These are phyloP conservation scores for Drosophila phalerata DNA, from an alignment of 2,888 invertebrate species.

Conservation along the genomic window DNA sequence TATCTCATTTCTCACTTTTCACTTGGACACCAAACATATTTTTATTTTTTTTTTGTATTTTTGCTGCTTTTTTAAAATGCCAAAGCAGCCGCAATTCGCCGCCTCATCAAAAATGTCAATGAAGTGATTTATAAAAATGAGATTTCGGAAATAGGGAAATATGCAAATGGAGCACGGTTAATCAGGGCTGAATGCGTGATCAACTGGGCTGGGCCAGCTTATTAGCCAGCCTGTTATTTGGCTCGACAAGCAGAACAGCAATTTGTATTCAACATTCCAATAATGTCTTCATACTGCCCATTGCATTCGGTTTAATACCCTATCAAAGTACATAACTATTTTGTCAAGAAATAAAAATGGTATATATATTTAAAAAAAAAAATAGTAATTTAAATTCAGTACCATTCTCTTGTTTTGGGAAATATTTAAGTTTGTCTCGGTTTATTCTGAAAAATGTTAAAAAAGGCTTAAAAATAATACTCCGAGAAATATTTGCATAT, in stretches of 20 bases:
- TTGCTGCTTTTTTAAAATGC: slow-evolving; percentile 36
- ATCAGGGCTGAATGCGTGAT: slow-evolving; percentile 51
- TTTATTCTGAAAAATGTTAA: too few relatives aligned
- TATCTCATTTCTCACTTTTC: slow-evolving; percentile 8
- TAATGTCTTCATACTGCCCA: slow-evolving; percentile 69
- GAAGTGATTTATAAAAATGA: slow-evolving; percentile 70
- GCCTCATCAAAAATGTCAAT: slow-evolving; percentile 77
- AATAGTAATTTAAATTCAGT: too few relatives aligned
- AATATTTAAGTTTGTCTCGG: too few relatives aligned
- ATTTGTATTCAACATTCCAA: slow-evolving; percentile 53
- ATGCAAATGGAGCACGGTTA: slow-evolving; percentile 68
- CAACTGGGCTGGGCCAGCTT: slow-evolving; percentile 59
- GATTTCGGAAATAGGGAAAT: slow-evolving; percentile 39
- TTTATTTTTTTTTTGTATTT: neutral
- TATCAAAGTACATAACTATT: neutral
- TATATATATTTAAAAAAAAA: too few relatives aligned
- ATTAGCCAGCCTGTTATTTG: slow-evolving; percentile 71
- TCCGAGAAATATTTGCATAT: too few relatives aligned
- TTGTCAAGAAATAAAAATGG: neutral
- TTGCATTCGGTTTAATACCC: neutral
- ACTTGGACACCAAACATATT: slow-evolving; percentile 22
- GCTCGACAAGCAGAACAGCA: slow-evolving; percentile 33
- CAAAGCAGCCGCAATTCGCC: slow-evolving; percentile 45
- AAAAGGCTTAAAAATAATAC: too few relatives aligned
- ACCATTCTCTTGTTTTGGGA: too few relatives aligned